Evolutionary conservation across 2,888 invertebrate genomes (phyloP), one percentile per base, ranked within the genome.

Genomic region (Fabriciana adippe): DNA sequence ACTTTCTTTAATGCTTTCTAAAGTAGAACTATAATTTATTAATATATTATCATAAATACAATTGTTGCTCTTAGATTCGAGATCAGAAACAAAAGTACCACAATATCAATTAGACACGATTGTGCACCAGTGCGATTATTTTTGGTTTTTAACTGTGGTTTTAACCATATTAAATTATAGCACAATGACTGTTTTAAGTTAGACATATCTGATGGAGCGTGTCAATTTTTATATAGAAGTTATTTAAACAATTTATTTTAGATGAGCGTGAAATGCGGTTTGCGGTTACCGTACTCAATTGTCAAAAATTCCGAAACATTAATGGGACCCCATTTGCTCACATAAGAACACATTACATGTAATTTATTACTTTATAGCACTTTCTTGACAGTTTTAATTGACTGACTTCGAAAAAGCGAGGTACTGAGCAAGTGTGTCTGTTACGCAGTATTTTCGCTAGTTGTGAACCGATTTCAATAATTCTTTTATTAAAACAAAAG

Each of bases 111-210:
- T 21, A 11, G 14, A 13, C 18, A 13, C 51, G 14, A n/a, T 0
- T 41, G 3, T 18, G 15, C 3, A 15, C 18, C 35, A 41, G 31
- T 35, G 14, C 15, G n/a, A 0, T 15, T 21, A 41, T 53, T 61
- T 41, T 16, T 51, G 15, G 8, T 55, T 41, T 8, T 55, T 48
- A 55, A 35, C 3, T 11, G 59, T 67, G 8, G 50, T 41, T 8
- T 55, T 48, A 55, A 35, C 3, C 14, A 60, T 67, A 67, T 69
- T 69, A 73, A 71, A 70, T 69, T 67, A 65, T 63, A 64, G 69
- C 64, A 73, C 66, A 73, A 74, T 72, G 66, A 69, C 55, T 74
- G 56, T 47, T 60, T 55, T 67, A 53, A 31, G 18, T 50, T 51
- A 41, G 16, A 54, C 59, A 67, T 57, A 64, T 64, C 57, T 35